Conservation (phyloP, 2,888 invertebrate genomes). For the Hetaerina titia region DNA sequence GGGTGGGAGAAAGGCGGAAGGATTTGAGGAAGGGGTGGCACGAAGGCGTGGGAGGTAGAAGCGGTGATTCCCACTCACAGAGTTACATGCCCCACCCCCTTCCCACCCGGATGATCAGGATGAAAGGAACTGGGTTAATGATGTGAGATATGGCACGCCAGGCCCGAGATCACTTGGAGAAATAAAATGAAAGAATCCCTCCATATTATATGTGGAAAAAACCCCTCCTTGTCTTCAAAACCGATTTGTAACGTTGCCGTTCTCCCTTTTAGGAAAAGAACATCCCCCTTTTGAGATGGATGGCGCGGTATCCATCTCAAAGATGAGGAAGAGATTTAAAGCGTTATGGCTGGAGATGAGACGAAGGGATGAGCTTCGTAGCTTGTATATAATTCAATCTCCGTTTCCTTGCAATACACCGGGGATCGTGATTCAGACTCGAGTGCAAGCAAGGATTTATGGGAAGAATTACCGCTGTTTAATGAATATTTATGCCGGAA, state of each 20-base stretch:
- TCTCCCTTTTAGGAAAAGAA: background rate
- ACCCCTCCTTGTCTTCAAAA: slow-evolving; percentile 19
- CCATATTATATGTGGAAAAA: background rate
- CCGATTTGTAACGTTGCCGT: slow-evolving; percentile 46
- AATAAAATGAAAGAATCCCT: background rate
- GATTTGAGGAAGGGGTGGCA: background rate
- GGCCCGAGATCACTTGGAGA: slow-evolving; percentile 8
- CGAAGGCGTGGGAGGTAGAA: background rate
- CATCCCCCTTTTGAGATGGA: background rate
- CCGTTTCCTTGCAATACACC: background rate
- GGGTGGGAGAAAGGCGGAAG: background rate
- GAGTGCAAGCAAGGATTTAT: background rate
- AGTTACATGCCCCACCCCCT: background rate
- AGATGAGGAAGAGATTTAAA: background rate
- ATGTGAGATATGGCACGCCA: slow-evolving; percentile 53
- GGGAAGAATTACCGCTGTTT: background rate
- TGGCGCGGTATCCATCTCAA: background rate
- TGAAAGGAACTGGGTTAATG: slow-evolving; percentile 66
- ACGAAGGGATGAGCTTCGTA: background rate
- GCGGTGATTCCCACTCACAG: background rate
- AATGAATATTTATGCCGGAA: background rate
- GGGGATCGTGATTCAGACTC: background rate
- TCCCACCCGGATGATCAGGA: background rate
- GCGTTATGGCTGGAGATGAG: background rate
- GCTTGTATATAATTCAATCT: background rate